phyloP scores from a whole-genome alignment of 2,797 vertebrate genomes.

The Tarsius wallacei region DNA sequence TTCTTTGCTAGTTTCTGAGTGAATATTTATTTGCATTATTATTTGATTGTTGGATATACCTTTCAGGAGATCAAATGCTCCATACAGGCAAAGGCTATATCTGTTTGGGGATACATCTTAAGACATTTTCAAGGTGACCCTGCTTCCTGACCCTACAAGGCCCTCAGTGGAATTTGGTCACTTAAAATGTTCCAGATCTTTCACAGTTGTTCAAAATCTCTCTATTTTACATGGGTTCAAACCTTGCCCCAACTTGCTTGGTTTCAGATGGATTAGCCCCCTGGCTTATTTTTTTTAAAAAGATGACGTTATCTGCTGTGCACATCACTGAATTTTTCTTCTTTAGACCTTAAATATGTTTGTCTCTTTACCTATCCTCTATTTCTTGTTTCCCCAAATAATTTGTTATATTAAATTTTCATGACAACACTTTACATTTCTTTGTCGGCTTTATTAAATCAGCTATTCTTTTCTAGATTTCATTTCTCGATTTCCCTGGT shows the following conservation, averaged over 20 bases:
- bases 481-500: not conserved
- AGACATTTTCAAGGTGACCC: not conserved
- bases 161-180: not conserved
- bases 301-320: not conserved
- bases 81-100: not conserved
- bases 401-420: not conserved
- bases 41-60: not conserved
- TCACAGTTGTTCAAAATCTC: not conserved
- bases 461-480: not conserved
- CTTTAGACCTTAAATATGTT: not conserved
- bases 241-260: not conserved
- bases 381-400: not conserved
- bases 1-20: not conserved
- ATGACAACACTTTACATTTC: not conserved
- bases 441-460: conserved; percentile 31
- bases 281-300: not conserved
- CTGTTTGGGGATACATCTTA: not conserved
- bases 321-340: not conserved
- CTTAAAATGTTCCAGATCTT: not conserved
- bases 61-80: not conserved
- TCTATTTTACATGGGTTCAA: not conserved
- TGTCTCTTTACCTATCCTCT: not conserved
- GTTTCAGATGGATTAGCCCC: not conserved
- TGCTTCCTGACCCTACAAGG: not conserved
- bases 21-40: not conserved